A percentile compares a stretch with the other conserved stretches of the same genome.
Evolutionary conservation across 2,113 vertebrate genomes (phyloP).

Genomic region (Alligator mississippiensis): DNA sequence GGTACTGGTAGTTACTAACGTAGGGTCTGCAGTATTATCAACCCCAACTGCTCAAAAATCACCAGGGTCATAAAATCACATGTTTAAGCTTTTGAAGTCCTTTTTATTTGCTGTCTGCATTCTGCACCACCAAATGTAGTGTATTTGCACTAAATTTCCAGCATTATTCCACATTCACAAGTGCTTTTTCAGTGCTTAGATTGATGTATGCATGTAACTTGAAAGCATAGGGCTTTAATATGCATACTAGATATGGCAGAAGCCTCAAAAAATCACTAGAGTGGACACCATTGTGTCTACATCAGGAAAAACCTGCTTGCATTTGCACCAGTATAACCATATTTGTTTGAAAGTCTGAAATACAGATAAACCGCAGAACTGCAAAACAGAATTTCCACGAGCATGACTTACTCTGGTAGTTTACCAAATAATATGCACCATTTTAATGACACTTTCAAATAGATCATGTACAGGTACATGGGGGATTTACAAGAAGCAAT

Average conservation of each 20-base stretch:
- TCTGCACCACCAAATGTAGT: too few species aligned
- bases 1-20: neutral
- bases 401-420: neutral
- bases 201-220: neutral
- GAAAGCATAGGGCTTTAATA: neutral
- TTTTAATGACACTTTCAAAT: too few species aligned
- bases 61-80: too few species aligned
- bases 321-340: neutral
- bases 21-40: neutral
- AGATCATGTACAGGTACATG: neutral
- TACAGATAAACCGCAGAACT: neutral
- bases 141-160: too few species aligned
- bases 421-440: neutral
- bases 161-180: too few species aligned
- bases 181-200: neutral
- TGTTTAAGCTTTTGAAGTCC: neutral
- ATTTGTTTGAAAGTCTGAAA: neutral
- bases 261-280: neutral
- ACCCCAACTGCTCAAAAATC: neutral
- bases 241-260: neutral
- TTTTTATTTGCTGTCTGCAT: neutral
- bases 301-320: neutral
- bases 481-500: neutral
- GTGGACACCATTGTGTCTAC: neutral
- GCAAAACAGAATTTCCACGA: neutral